phyloP scores from a whole-genome alignment of 2,888 invertebrate species.

The Branchellion lobata region DNA sequence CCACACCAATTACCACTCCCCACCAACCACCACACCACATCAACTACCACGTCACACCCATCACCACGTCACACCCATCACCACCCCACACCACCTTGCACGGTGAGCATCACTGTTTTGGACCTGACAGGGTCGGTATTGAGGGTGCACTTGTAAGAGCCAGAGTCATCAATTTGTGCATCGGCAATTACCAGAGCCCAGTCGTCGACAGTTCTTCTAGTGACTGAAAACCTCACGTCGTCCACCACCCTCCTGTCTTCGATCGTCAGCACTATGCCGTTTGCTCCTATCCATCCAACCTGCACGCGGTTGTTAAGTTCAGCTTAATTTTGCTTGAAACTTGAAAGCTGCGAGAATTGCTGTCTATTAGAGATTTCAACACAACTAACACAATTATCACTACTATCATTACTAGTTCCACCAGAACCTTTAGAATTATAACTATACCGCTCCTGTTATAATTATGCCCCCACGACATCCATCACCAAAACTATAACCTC shows the following conservation, averaged over 20 bases:
- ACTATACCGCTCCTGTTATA: no score
- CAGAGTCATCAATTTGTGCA: constrained; percentile 55
- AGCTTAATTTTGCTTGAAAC: no score
- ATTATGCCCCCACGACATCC: no score
- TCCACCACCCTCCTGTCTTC: constrained; percentile 56
- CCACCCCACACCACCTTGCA: constrained; percentile 54
- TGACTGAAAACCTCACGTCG: constrained; percentile 57
- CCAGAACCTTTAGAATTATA: no score
- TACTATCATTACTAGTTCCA: no score
- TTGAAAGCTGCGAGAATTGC: no score
- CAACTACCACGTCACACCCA: constrained; percentile 86
- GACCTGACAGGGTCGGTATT: constrained; percentile 56
- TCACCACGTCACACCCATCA: constrained; percentile 86
- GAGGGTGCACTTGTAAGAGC: constrained; percentile 58
- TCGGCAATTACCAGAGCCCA: constrained; percentile 55
- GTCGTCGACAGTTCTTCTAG: constrained; percentile 55
- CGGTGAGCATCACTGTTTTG: constrained; percentile 55
- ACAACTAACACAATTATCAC: no score
- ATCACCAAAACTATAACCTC: no score
- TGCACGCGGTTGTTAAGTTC: constrained; percentile 49
- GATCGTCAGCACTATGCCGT: constrained; percentile 55
- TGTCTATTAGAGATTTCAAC: no score
- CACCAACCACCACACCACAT: no score
- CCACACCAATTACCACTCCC: no score
- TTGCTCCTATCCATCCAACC: constrained; percentile 58